Percentiles rank a stretch among this genome's conserved stretches.
These are phyloP conservation scores for Phaethon lepturus DNA, from an alignment of 2,113 vertebrate genomes.

Conservation along the genomic window DNA sequence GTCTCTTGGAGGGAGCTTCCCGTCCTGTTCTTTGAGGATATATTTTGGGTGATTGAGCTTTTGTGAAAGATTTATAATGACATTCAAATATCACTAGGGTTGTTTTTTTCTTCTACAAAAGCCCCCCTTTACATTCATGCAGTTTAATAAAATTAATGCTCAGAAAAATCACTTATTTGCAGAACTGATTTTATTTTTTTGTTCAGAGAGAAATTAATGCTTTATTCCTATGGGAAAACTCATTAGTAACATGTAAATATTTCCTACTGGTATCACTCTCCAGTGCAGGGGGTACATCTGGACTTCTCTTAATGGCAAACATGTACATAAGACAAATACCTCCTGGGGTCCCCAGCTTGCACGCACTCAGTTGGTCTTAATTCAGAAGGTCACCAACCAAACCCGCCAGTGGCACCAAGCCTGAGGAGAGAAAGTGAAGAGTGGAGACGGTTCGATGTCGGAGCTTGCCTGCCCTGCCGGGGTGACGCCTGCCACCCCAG, in stretches of 20 bases:
- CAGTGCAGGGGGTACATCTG: neutral
- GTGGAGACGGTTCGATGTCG: accelerated
- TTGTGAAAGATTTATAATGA: neutral
- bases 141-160: neutral
- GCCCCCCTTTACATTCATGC: neutral
- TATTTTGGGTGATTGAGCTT: neutral
- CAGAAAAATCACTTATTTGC: neutral
- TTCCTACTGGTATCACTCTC: neutral
- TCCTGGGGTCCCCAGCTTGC: neutral
- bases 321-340: neutral
- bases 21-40: neutral
- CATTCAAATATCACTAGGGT: neutral
- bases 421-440: neutral
- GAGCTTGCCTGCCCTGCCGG: neutral
- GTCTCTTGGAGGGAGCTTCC: neutral
- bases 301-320: neutral
- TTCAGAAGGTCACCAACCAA: neutral
- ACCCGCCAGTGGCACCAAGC: neutral
- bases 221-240: neutral
- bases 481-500: accelerated
- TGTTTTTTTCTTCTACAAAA: neutral
- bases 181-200: neutral
- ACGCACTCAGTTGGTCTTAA: neutral
- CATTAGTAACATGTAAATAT: neutral
- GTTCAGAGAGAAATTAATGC: neutral